Base-by-base conservation (phyloP, 2,113 vertebrate species). In the Spermophilus dauricus region DNA sequence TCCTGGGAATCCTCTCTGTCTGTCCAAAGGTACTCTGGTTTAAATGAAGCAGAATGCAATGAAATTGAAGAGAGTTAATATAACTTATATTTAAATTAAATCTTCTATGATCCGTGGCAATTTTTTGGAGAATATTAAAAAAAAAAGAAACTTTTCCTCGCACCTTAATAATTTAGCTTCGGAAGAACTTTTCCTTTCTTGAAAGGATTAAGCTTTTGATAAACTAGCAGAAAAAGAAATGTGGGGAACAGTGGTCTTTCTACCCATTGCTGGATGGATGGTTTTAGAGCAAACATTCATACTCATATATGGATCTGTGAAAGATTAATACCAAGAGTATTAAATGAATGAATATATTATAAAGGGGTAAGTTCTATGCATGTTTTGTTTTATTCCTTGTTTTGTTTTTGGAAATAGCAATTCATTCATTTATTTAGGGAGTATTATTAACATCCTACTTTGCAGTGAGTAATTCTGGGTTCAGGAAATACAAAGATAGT, bases 171-270 rank as follows among this genome's bases (percentile, higher is more conserved):
- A 87, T 86, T 93, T 83, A 78, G 69, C 53, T 94, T 28, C 48
- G 48, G 65, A 96, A 72, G 61, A 65, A 93, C 77, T 63, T 83
- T 82, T 82, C 65, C 39, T 75, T 83, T 91, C 75, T 48, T 63
- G 67, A 9, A 97, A 95, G 90, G 61, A 88, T 80, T n/a, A 95
- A 89, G 56, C 48, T 96, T 94, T 93, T 67, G 39, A 83, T 63
- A 83, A 86, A 16, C 26, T 63, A n/a, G 28, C 24, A 24, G 24
- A 63, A 86, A 86, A 89, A 65, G 76, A 73, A 86, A 91, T 30
- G 11, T 48, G 34, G 75, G 76, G 94, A 85, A 39, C 42, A 93
- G 69, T 42, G n/a, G 51, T 6, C 51, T 61, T 16, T 83, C 28
- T 11, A 45, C 53, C 34, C 32, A 89, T 69, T 72, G 63, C 1